Base-by-base conservation (phyloP, 1,140 invertebrate genomes). In the Dinoponera quadriceps region DNA sequence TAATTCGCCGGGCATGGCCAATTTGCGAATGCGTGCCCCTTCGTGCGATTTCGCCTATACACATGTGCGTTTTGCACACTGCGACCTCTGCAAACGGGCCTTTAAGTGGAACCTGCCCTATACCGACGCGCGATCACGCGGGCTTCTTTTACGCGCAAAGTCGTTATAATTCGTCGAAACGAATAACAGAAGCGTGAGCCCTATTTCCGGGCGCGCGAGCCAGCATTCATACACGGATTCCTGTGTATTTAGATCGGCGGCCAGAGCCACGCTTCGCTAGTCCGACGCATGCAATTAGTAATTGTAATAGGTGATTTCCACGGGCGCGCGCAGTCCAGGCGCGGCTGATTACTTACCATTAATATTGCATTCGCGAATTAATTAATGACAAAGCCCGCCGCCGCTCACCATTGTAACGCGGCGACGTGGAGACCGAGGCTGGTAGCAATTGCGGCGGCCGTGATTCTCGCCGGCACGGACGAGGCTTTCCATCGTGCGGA, bases 351-450 rank as follows among this genome's bases (percentile, higher is more conserved):
- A 93, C 92, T 93, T 91, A 92, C 83, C 90, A 93, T 93, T 90
- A 92, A 93, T 93, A 93, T 92, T 92, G 88, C 89, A 92, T 91
- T 92, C 82, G 86, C 85, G 88, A 92, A 93, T 93, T 92, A 93
- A 93, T 93, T 93, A 92, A 91, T 87, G 90, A 91, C 89, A 91
- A 91, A 91, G 86, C 89, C 78, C 85, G 82, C 80, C 74, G 84
- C 84, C 77, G 83, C 59, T 48, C 59, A 60, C 85, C 75, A 92
- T 91, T 91, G 90, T 91, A 81, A 71, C 74, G 75, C 78, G 54
- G 62, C 82, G 65, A 20, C 7, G 7, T 7, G 38, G 38, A 33
- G 25, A 62, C 73, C 33, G 65, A 38, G 73, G 51, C 63, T 54
- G 59, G 48, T 68, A 66, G 74, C 49, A 68, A 66, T 68, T 55